Evolutionary conservation across 2,888 invertebrate genomes (phyloP), one percentile per base, ranked within the genome.

Genomic region (Hofmannophila pseudospretella): DNA sequence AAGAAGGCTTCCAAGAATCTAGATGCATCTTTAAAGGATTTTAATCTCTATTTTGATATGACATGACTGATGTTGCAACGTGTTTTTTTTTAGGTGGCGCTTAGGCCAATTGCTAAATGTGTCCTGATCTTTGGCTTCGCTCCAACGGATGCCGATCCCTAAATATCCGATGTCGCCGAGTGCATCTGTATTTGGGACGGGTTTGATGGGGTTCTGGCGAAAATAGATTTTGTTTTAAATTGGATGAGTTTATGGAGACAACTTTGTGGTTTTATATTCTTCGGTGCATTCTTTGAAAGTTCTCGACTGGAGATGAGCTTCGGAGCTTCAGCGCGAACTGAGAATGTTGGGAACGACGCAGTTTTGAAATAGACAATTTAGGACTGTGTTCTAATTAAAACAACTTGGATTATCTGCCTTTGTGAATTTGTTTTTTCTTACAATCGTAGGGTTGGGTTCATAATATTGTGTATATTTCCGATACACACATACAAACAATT

Each of bases 141-240:
- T 63, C 84, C 84, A 82, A 63, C 49, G 58, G 52, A 77, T 79
- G 68, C 72, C 67, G 71, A 69, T 74, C 71, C 60, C 61, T 70
- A 78, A 76, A 81, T 79, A 77, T 40, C 53, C 42, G 38, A 39
- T 78, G 81, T 81, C 78, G 60, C 72, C 57, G 67, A 61, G 53
- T 77, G 77, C 78, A 70, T 77, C 74, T 70, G 74, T 67, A 81
- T 81, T 72, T 68, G 75, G 79, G 75, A 73, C 78, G 67, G 59
- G 67, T 77, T 76, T 70, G 66, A 71, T 67, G 71, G 78, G 77
- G 72, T 68, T 52, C 39, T n/a, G 39, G 34, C 13, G 58, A 49
- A 57, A 64, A 65, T 72, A 70, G 59, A 50, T 47, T 51, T 43
- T 32, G 38, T 38, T 36, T 40, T 43, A 33, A 41, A 36, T 42